phyloP scores from a whole-genome alignment of 2,888 invertebrate genomes.

The Ernsta delagoae region DNA sequence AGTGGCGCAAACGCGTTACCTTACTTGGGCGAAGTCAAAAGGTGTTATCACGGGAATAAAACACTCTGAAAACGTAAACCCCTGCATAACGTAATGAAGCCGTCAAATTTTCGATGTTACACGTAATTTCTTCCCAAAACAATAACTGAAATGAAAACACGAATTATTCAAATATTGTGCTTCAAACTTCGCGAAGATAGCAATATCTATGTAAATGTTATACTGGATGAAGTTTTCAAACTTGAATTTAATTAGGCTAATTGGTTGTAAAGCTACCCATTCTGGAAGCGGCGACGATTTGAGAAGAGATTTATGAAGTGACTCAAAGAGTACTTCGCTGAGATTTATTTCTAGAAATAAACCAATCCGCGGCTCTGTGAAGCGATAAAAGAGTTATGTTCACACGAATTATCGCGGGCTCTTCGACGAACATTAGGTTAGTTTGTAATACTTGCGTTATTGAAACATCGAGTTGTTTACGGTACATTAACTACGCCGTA shows the following conservation, averaged over 20 bases:
- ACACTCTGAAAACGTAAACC: neutral
- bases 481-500: constrained; percentile 6
- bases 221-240: constrained; percentile 13
- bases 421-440: constrained; percentile 25
- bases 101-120: constrained; percentile 1
- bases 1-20: too few species aligned
- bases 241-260: constrained; percentile 24
- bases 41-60: neutral
- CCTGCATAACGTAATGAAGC: neutral
- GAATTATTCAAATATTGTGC: constrained; percentile 37
- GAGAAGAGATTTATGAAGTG: constrained; percentile 23
- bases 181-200: constrained; percentile 12
- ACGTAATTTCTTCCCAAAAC: constrained; percentile 7
- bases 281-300: constrained; percentile 24
- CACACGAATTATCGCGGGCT: constrained; percentile 29
- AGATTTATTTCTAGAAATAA: constrained; percentile 31
- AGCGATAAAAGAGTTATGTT: constrained; percentile 30
- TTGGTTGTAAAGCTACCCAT: constrained; percentile 26
- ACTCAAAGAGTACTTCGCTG: constrained; percentile 14
- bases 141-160: constrained; percentile 12
- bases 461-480: constrained; percentile 28
- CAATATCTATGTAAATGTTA: constrained; percentile 23
- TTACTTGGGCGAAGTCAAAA: too few species aligned
- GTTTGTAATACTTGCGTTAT: constrained; percentile 17
- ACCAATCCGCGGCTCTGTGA: constrained; percentile 24